Base-by-base conservation (phyloP, 2,113 vertebrate genomes). In the Grantiella picta region DNA sequence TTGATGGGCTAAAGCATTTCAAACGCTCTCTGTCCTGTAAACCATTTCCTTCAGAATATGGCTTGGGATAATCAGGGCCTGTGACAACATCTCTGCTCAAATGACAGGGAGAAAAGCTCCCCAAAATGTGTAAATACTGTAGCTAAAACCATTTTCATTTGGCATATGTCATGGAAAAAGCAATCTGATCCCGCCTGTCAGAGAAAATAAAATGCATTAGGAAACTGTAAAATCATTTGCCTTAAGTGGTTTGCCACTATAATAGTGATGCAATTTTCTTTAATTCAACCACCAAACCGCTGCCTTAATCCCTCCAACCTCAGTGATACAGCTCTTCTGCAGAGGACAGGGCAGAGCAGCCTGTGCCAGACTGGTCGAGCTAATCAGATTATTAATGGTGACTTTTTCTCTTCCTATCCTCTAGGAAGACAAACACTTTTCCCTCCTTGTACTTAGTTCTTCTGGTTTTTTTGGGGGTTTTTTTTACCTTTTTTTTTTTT, bases 381-480 rank as follows among this genome's bases (percentile, higher is more conserved):
- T 89, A 92, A 93, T 92, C 52, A 73, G 23, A 61, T 66, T 82
- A 87, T 90, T 83, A 91, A 92, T 66, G 21, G 38, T 52, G 70
- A 71, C 17, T 82, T 86, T n/a, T 82, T 42, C 49, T 45, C n/a
- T 72, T 86, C 12, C 19, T 54, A 15, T 94, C 20, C 21, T 73
- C 53, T 68, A 73, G 22, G 49, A 84, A 90, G 7, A 93, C 49
- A 79, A 82, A 64, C 29, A 18, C 24, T 69, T 90, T 71, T 65
- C 25, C 7, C 15, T 82, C 60, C 5, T 22, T 95, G 31, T 28
- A 35, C 17, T 76, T 31, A 54, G 71, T 61, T 93, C 69, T 65
- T 90, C n/a, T 63, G 21, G 2, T 0, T 0, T 15, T 57, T 27
- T 20, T 27, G n/a, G n/a, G n/a, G n/a, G n/a, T n/a, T n/a, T n/a